Conservation (phyloP, 1,140 invertebrate genomes). For the Alviniconcha marisindica region DNA sequence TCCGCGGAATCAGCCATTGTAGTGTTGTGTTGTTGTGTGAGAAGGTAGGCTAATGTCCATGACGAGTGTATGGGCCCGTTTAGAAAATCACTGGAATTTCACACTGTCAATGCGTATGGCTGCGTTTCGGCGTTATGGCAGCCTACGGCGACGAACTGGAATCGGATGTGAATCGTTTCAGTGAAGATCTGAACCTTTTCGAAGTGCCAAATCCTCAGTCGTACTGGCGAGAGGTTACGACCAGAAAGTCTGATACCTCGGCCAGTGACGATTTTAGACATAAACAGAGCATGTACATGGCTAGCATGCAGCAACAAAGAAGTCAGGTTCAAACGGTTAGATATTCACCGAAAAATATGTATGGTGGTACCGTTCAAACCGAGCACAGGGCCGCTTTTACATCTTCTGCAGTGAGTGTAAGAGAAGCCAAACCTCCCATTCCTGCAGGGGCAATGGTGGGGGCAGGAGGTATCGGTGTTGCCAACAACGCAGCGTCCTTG, state of each 20-base stretch:
- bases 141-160: slow-evolving; percentile 58
- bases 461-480: slow-evolving; percentile 22
- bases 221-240: slow-evolving; percentile 53
- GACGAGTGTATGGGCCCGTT: slow-evolving; percentile 24
- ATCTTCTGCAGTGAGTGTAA: slow-evolving; percentile 75
- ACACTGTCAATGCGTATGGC: slow-evolving; percentile 29
- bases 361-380: slow-evolving; percentile 51
- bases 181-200: slow-evolving; percentile 65
- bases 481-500: slow-evolving; percentile 27
- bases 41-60: slow-evolving; percentile 35
- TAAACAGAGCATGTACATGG: slow-evolving; percentile 60
- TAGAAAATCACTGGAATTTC: slow-evolving; percentile 28
- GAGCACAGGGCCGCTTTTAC: slow-evolving; percentile 70
- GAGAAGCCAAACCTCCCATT: slow-evolving; percentile 50
- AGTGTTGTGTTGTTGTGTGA: slow-evolving; percentile 33
- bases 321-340: slow-evolving; percentile 45
- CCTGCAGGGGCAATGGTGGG: slow-evolving; percentile 35
- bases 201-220: slow-evolving; percentile 57
- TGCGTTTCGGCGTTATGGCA: slow-evolving; percentile 46
- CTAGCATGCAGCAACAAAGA: slow-evolving; percentile 54
- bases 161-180: slow-evolving; percentile 60
- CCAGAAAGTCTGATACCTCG: slow-evolving; percentile 63
- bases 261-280: slow-evolving; percentile 61
- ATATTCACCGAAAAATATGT: slow-evolving; percentile 53
- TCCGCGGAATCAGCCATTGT: slow-evolving; percentile 42